Evolutionary conservation across 2,797 vertebrate genomes (phyloP).

Genomic region (Cyclopterus lumpus): DNA sequence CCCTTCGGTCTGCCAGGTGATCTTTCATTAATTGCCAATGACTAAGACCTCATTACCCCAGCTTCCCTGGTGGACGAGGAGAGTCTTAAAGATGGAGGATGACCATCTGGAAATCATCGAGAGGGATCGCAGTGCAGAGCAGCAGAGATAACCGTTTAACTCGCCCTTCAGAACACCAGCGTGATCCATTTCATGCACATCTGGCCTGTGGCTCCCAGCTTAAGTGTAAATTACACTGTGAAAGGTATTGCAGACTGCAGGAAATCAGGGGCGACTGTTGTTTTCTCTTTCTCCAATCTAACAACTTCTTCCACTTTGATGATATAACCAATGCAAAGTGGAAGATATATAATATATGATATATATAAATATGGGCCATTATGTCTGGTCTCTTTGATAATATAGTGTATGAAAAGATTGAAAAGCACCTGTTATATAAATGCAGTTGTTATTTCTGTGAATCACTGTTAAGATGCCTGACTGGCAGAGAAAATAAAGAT

Average conservation of each 20-base stretch:
- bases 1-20: constrained; percentile 33
- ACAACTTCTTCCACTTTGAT: background rate
- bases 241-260: constrained; percentile 9
- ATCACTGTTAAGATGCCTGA: constrained; percentile 6
- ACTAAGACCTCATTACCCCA: constrained; percentile 73
- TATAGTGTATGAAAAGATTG: constrained; percentile 10
- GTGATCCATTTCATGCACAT: constrained; percentile 69
- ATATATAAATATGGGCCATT: background rate
- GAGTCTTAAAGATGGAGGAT: constrained; percentile 69
- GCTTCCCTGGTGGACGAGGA: constrained; percentile 69
- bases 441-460: background rate
- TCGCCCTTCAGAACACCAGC: constrained; percentile 51
- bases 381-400: background rate
- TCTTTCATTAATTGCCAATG: constrained; percentile 71
- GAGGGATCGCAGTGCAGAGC: constrained; percentile 57
- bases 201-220: constrained; percentile 55
- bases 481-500: constrained; percentile 1
- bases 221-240: constrained; percentile 42
- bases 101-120: constrained; percentile 79
- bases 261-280: constrained; percentile 17
- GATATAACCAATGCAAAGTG: background rate
- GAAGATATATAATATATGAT: background rate
- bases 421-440: constrained; percentile 27
- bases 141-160: constrained; percentile 63
- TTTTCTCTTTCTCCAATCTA: background rate